Conservation (phyloP, 2,888 invertebrate genomes). For the Alentia gelatinosa region DNA sequence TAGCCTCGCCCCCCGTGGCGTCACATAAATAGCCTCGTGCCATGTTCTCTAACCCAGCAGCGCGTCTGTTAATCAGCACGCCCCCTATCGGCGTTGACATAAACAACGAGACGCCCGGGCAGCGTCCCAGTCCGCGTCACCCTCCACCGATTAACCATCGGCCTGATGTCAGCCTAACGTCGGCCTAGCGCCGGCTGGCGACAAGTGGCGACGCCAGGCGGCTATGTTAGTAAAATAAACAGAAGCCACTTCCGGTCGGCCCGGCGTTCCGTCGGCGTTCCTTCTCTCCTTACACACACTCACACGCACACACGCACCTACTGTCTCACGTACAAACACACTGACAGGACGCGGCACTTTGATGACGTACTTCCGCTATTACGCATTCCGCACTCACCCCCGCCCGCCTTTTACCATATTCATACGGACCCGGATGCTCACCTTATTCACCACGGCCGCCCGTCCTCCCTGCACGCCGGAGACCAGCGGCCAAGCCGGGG, state of each 20-base stretch:
- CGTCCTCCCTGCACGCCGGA: neutral
- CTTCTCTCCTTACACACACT: too few species aligned
- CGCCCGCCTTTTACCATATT: constrained; percentile 37
- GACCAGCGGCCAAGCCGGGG: neutral
- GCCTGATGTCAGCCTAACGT: too few species aligned
- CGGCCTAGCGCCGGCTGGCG: too few species aligned
- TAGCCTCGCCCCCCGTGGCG: neutral
- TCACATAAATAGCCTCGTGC: neutral
- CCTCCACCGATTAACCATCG: too few species aligned
- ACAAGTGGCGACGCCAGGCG: too few species aligned
- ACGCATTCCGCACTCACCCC: neutral
- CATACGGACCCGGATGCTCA: neutral
- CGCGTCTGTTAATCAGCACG: neutral
- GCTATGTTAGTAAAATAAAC: too few species aligned
- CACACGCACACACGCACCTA: neutral
- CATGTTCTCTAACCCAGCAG: neutral
- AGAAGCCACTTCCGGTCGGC: too few species aligned
- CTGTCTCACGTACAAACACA: neutral
- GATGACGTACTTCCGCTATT: constrained; percentile 37
- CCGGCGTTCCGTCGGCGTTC: too few species aligned
- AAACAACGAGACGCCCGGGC: too few species aligned
- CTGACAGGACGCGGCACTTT: neutral
- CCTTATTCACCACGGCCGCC: neutral
- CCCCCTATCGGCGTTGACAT: neutral
- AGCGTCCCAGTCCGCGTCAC: too few species aligned